Base-by-base conservation (phyloP, 2,113 vertebrate species). In the Neolamprologus kungweensis region DNA sequence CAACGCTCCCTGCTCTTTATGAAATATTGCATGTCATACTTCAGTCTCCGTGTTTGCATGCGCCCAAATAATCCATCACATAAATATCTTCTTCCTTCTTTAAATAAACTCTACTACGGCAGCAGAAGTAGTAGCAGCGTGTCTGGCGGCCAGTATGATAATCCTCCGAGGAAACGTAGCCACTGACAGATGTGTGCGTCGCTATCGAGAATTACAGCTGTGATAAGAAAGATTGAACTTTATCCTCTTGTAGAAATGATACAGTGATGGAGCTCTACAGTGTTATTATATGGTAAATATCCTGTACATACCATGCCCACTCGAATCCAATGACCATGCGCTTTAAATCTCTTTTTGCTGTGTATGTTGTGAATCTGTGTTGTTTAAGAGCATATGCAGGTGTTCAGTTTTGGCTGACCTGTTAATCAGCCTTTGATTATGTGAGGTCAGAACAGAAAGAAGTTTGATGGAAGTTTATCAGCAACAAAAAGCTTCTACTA, bases 191-290 rank as follows among this genome's bases (percentile, higher is more conserved):
- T 93, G 92, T 90, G 92, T 84, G 86, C 50, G 73, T n/a, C 4
- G 89, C 87, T 90, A 81, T 89, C 89, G 75, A 81, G 89, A 90
- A 88, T 92, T 92, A 92, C 82, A 78, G 89, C 90, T 54, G 47
- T 55, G 83, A 94, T 95, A 91, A 91, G 91, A 84, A 90, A 85
- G 68, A 89, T 45, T 89, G 87, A 90, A 88, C 85, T 93, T 93
- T 88, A 92, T 93, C 93, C 88, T 85, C 91, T 65, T 80, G 80
- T 82, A 85, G 83, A 87, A 86, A 84, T 92, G 86, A 89, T 87
- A 23, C 80, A 60, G 88, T 12, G 86, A 73, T 54, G 83, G 53
- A 82, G 83, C 63, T 7, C 83, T 35, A 71, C 51, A 5, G 81
- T 81, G 83, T 85, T 91, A 78, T 91, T 87, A 73, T 87, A 89